Percentiles rank a stretch among this genome's conserved stretches.
Conservation (phyloP, 2,113 vertebrate species). For the Callorhinus ursinus region DNA sequence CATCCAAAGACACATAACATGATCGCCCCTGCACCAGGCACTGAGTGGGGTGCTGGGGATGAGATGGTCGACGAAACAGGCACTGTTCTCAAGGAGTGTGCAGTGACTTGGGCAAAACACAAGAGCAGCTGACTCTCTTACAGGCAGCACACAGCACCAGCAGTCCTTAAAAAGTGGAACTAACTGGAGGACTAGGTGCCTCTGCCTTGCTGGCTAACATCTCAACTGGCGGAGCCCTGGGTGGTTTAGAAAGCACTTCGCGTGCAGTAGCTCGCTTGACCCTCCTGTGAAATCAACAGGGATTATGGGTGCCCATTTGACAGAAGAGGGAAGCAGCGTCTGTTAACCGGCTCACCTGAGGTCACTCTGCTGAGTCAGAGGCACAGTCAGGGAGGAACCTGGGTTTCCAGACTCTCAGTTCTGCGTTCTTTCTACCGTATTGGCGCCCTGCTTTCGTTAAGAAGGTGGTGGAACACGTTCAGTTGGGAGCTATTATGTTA, state of each 20-base stretch:
- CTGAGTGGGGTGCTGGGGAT: background rate
- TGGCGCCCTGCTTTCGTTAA: background rate
- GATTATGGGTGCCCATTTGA: rapidly evolving
- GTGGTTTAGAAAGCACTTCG: background rate
- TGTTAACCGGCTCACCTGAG: background rate
- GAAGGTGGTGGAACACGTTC: conserved; percentile 13
- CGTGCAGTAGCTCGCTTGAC: background rate
- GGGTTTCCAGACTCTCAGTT: background rate
- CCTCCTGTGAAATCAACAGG: background rate
- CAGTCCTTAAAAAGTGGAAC: too few species aligned
- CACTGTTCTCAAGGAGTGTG: background rate
- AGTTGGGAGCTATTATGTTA: background rate
- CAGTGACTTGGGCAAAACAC: rapidly evolving
- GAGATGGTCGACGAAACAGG: too few species aligned
- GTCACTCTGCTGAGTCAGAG: background rate
- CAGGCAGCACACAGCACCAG: background rate
- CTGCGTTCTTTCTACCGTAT: background rate
- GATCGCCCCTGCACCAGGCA: background rate
- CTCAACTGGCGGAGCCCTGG: background rate
- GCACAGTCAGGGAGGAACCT: background rate
- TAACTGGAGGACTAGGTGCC: rapidly evolving
- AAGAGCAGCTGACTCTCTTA: background rate
- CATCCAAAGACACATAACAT: background rate
- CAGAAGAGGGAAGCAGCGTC: background rate
- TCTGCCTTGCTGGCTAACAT: background rate